A percentile compares a stretch with the other conserved stretches of the same genome.
Evolutionary conservation across 2,888 invertebrate genomes (phyloP).

Genomic region (Heterodera filipjevi): DNA sequence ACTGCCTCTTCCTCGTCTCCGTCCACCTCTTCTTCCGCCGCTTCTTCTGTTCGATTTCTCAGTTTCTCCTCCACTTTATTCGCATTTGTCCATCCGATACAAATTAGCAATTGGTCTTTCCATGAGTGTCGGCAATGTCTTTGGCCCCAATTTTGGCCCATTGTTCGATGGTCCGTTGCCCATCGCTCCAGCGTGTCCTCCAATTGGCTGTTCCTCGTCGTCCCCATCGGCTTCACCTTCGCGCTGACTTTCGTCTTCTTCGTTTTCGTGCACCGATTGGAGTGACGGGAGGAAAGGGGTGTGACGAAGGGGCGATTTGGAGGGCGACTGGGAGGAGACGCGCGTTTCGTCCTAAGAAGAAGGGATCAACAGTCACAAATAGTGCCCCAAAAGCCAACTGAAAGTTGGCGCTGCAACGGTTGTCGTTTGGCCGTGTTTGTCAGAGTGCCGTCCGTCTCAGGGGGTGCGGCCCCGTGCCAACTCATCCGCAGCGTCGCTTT

Average conservation of each 20-base stretch:
- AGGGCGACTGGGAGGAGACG: conserved; percentile 33
- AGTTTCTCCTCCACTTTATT: conserved; percentile 36
- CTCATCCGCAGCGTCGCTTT: conserved; percentile 11
- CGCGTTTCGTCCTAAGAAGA: conserved; percentile 19
- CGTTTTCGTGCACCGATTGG: conserved; percentile 31
- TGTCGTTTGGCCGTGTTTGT: background rate
- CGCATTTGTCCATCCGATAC: conserved; percentile 57
- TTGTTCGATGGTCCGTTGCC: background rate
- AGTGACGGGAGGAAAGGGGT: conserved; percentile 41
- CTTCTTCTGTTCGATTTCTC: conserved; percentile 32
- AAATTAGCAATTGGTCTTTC: conserved; percentile 54
- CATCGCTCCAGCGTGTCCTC: background rate
- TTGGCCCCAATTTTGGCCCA: background rate
- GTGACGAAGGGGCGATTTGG: conserved; percentile 43
- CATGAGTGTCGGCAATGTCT: conserved; percentile 46
- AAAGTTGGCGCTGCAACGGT: conserved; percentile 9
- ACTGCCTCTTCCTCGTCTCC: background rate
- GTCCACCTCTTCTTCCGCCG: conserved; percentile 1
- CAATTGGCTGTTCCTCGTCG: background rate
- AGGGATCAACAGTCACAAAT: background rate
- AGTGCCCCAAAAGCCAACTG: conserved; percentile 10
- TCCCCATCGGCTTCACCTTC: background rate
- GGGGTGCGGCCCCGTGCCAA: conserved; percentile 18
- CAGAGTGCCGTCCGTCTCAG: background rate
- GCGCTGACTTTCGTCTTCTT: conserved; percentile 20